Percentiles rank a stretch among this genome's conserved stretches.
phyloP scores from a whole-genome alignment of 2,888 invertebrate species.

The Pachliopta kotzebuea region DNA sequence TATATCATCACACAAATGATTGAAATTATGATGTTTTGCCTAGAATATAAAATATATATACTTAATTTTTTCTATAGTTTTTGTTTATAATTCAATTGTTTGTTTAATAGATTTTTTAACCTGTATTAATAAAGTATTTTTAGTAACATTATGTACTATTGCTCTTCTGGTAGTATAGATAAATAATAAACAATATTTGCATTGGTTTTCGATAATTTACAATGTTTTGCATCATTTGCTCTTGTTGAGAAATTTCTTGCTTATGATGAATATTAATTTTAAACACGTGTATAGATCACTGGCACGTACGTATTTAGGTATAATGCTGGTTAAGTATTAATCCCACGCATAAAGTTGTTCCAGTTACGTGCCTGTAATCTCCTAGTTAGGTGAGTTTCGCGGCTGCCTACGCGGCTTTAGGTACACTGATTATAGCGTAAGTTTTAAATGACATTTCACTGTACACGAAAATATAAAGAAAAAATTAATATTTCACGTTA shows the following conservation, averaged over 20 bases:
- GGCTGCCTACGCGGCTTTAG: constrained; percentile 21
- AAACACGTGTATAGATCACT: constrained; percentile 21
- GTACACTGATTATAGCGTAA: not conserved
- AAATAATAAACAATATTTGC: too few species aligned
- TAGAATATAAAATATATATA: too few species aligned
- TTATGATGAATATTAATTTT: not conserved
- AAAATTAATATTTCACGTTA: too few species aligned
- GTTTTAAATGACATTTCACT: not conserved
- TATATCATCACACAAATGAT: too few species aligned
- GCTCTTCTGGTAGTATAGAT: too few species aligned
- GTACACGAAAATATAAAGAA: not conserved
- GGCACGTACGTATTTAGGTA: constrained; percentile 22
- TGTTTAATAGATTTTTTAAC: too few species aligned
- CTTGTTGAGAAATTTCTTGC: not conserved
- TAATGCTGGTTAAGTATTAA: constrained; percentile 22
- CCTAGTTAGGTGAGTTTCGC: constrained; percentile 23
- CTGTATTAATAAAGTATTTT: not conserved
- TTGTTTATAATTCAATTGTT: too few species aligned
- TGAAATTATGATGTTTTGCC: too few species aligned
- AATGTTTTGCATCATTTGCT: not conserved
- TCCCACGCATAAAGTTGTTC: constrained; percentile 28
- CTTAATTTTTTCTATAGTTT: too few species aligned
- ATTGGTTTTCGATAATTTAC: too few species aligned
- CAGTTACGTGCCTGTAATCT: constrained; percentile 24
- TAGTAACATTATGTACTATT: not conserved